These are phyloP conservation scores for Eurosta solidaginis DNA, from an alignment of 1,140 invertebrate genomes.

Conservation along the genomic window DNA sequence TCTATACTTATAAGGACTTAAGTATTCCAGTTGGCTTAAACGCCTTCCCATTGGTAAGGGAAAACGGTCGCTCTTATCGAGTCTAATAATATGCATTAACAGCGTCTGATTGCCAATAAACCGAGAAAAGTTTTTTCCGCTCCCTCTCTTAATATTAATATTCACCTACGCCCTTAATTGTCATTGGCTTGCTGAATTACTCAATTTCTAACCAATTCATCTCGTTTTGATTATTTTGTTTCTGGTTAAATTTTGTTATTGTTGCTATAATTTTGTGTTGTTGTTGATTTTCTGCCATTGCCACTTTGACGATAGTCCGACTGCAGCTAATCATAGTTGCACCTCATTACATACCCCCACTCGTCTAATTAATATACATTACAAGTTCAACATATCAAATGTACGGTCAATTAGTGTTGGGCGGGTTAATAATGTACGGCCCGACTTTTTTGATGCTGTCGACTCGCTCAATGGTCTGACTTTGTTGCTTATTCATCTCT, in stretches of 20 bases:
- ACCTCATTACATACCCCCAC: too few relatives aligned
- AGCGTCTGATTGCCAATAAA: too few relatives aligned
- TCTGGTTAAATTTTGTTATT: neutral
- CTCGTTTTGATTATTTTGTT: neutral
- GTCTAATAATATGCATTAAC: too few relatives aligned
- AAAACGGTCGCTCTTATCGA: too few relatives aligned
- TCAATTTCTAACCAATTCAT: neutral
- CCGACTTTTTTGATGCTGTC: too few relatives aligned
- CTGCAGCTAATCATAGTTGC: neutral
- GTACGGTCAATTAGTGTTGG: neutral
- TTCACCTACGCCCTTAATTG: neutral
- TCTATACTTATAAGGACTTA: too few relatives aligned
- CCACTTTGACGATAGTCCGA: too few relatives aligned
- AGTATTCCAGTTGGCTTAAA: too few relatives aligned
- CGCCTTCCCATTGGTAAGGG: too few relatives aligned
- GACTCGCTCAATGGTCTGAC: too few relatives aligned
- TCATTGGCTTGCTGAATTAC: neutral
- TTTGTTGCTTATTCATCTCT: neutral
- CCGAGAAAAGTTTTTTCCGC: too few relatives aligned
- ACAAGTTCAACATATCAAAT: slow-evolving; percentile 1
- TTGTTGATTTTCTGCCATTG: neutral
- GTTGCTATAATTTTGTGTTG: neutral
- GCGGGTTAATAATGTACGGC: neutral
- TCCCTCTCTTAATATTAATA: too few relatives aligned
- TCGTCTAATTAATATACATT: neutral